Conservation (phyloP, 2,888 invertebrate species). For the Nephrotoma guestfalica region DNA sequence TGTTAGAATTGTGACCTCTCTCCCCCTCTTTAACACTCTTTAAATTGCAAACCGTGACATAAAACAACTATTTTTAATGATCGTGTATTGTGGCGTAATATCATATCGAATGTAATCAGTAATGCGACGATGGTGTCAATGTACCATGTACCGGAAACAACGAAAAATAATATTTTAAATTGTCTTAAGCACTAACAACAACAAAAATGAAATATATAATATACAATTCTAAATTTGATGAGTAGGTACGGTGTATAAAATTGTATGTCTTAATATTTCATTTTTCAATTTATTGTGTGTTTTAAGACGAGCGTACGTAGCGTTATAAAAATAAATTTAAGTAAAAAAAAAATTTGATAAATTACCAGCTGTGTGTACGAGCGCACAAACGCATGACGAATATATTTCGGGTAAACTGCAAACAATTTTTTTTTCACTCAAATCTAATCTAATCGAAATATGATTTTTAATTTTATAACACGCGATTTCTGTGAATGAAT, state of each 20-base stretch:
- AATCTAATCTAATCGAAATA: background rate
- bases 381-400: background rate
- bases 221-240: background rate
- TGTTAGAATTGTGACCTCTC: no score
- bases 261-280: background rate
- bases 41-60: background rate
- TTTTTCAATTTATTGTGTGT: background rate
- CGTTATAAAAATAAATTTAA: background rate
- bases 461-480: background rate
- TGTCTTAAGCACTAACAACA: background rate
- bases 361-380: background rate
- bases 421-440: background rate
- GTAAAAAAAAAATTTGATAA: background rate
- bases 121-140: background rate
- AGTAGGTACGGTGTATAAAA: background rate
- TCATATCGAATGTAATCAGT: background rate
- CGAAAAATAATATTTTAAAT: background rate
- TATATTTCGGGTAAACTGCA: background rate
- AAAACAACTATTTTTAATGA: background rate
- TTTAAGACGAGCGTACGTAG: background rate
- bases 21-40: background rate
- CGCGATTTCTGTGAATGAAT: background rate
- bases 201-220: background rate
- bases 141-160: background rate
- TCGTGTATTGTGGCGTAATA: background rate